phyloP scores from a whole-genome alignment of 1,140 invertebrate species.

The Leptoteleia sp. region DNA sequence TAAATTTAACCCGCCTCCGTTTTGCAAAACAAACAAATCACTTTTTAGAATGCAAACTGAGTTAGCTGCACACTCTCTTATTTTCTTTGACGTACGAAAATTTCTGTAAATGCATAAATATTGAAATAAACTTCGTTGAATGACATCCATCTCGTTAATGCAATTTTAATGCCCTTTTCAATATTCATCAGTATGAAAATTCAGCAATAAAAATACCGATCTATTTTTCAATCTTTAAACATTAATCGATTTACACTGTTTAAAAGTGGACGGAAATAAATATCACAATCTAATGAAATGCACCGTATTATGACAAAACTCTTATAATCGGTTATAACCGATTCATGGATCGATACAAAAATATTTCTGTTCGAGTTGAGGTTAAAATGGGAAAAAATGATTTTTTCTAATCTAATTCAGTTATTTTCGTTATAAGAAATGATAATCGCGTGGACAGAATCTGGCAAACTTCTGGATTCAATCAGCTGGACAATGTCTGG shows the following conservation, averaged over 20 bases:
- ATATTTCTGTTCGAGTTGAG: no score
- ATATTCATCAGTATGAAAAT: slow-evolving; percentile 34
- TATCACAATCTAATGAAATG: slow-evolving; percentile 24
- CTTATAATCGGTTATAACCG: no score
- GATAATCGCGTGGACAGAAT: no score
- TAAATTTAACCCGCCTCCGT: no score
- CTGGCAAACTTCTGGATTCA: no score
- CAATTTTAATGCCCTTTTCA: slow-evolving; percentile 41
- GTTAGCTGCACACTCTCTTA: neutral
- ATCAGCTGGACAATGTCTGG: no score
- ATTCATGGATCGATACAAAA: no score
- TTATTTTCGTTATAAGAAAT: no score
- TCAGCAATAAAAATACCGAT: slow-evolving; percentile 32
- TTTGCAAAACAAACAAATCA: no score
- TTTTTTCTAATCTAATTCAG: no score
- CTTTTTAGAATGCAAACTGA: neutral
- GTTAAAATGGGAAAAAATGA: no score
- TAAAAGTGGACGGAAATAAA: slow-evolving; percentile 35
- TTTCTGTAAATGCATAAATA: slow-evolving; percentile 38
- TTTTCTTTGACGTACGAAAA: slow-evolving; percentile 14
- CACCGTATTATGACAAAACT: slow-evolving; percentile 1
- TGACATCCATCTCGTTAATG: slow-evolving; percentile 34
- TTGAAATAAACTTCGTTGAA: slow-evolving; percentile 27
- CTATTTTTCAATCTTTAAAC: slow-evolving; percentile 11
- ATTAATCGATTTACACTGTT: slow-evolving; percentile 24